Percentiles rank a stretch among this genome's conserved stretches.
Conservation (phyloP, 1,140 invertebrate species). For the Schlechtendalia chinensis region DNA sequence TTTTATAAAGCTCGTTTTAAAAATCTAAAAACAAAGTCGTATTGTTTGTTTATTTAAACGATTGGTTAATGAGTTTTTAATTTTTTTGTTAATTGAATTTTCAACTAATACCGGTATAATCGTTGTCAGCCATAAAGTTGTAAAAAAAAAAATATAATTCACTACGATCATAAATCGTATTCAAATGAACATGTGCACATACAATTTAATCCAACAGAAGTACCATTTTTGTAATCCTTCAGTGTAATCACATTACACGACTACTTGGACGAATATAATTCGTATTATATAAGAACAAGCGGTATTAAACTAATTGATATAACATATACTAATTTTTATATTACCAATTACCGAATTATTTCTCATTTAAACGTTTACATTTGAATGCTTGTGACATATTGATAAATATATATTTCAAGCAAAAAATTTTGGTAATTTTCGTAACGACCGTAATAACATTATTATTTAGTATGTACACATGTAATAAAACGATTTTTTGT, state of each 20-base stretch:
- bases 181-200: neutral
- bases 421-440: no score
- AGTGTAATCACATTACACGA: neutral
- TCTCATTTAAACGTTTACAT: neutral
- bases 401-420: no score
- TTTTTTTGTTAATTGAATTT: neutral
- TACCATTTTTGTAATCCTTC: neutral
- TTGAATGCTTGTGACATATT: no score
- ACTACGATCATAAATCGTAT: conserved; percentile 1
- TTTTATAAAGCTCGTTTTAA: no score
- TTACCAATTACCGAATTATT: conserved; percentile 3
- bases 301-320: conserved; percentile 1
- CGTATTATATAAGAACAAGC: neutral
- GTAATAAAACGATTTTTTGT: no score
- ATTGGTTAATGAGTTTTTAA: no score
- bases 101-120: neutral
- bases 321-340: neutral
- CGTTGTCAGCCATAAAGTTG: neutral
- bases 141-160: neutral
- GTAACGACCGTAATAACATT: no score
- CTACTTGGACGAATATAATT: neutral
- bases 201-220: neutral
- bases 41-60: no score
- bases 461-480: no score
- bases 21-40: no score